Conservation (phyloP, 2,797 vertebrate genomes). For the Hydrophis major region DNA sequence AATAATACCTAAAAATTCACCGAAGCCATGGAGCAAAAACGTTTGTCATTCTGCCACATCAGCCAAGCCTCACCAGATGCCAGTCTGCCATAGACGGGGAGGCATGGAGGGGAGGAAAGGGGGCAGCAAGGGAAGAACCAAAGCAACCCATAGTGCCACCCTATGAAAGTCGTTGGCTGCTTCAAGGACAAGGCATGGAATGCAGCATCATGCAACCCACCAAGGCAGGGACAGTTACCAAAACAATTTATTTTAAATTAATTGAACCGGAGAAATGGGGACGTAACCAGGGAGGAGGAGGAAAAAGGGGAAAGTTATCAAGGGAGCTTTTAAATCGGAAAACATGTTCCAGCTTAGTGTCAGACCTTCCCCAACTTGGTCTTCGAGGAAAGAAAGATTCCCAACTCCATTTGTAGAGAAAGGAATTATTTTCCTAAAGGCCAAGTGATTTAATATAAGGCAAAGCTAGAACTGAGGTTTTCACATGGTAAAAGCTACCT, state of each 20-base stretch:
- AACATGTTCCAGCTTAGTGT: neutral
- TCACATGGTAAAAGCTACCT: too few relatives aligned
- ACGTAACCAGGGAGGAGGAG: too few relatives aligned
- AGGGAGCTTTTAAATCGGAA: neutral
- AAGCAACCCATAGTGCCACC: neutral
- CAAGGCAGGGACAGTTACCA: neutral
- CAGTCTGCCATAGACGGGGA: neutral
- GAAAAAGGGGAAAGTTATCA: neutral
- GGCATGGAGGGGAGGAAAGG: neutral
- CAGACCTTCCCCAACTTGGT: neutral
- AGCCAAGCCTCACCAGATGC: neutral
- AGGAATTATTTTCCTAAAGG: neutral
- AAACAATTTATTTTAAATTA: neutral
- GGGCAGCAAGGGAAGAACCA: neutral
- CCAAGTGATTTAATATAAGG: neutral
- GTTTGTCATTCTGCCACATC: neutral
- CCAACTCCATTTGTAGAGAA: neutral
- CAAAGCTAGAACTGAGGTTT: neutral
- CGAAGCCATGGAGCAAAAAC: neutral
- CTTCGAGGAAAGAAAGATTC: neutral
- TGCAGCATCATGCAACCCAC: too few relatives aligned
- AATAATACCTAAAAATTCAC: neutral
- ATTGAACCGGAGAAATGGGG: neutral
- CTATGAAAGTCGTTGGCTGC: neutral
- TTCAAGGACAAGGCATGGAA: neutral